Percentiles rank a stretch among this genome's conserved stretches.
Evolutionary conservation across 2,888 invertebrate genomes (phyloP).

Genomic region (Antheraea yamamai): DNA sequence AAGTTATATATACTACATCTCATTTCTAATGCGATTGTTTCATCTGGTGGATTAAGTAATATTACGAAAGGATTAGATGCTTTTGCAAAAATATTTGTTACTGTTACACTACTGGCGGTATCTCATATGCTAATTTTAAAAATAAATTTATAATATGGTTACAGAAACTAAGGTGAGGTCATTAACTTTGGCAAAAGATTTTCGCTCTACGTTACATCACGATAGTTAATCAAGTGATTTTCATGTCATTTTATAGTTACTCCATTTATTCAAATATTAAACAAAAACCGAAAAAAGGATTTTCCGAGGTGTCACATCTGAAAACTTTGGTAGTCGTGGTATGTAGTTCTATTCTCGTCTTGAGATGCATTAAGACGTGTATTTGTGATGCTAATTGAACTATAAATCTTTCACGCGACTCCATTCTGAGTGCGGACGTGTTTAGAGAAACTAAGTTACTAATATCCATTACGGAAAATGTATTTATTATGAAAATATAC

Average conservation of each 20-base stretch:
- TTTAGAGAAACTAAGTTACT: conserved; percentile 16
- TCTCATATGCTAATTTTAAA: too few species aligned
- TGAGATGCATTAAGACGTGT: neutral
- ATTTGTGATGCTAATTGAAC: conserved; percentile 32
- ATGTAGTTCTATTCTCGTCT: neutral
- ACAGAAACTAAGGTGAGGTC: too few species aligned
- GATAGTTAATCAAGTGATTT: too few species aligned
- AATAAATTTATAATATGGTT: too few species aligned
- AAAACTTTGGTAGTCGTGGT: neutral
- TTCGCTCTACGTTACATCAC: too few species aligned
- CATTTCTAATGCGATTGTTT: too few species aligned
- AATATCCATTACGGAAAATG: conserved; percentile 25
- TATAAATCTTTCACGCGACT: conserved; percentile 44
- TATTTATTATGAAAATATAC: conserved; percentile 25
- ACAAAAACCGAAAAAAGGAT: neutral
- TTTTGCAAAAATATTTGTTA: too few species aligned
- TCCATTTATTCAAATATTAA: neutral
- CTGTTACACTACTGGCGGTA: too few species aligned
- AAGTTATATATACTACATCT: neutral
- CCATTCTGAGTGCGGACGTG: conserved; percentile 26
- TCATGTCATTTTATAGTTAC: neutral
- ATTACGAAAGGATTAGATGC: too few species aligned
- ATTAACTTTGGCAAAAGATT: too few species aligned
- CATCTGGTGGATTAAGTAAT: too few species aligned
- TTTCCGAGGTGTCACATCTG: neutral